Percentiles rank a stretch among this genome's conserved stretches.
phyloP scores from a whole-genome alignment of 2,797 vertebrate species.

The Rhynchotus rufescens region DNA sequence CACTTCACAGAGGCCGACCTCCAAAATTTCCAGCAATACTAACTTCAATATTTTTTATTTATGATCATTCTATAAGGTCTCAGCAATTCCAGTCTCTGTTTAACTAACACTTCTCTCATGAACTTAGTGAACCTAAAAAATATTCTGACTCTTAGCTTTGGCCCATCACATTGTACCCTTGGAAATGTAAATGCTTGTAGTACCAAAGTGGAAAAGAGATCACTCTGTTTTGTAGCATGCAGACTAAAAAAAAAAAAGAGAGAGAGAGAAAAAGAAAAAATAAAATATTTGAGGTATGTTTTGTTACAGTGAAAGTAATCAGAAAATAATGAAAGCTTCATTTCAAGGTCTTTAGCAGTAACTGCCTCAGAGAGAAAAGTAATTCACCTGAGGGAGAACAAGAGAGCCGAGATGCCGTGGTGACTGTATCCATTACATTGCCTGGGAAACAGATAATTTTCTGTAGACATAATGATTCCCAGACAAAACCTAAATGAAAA shows the following conservation, averaged over 20 bases:
- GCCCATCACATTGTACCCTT: neutral
- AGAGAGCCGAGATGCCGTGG: conserved; percentile 15
- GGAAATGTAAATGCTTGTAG: neutral
- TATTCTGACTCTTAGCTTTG: neutral
- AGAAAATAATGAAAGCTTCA: conserved; percentile 33
- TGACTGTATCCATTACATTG: conserved; percentile 9
- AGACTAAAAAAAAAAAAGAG: neutral
- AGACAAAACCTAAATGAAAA: conserved; percentile 40
- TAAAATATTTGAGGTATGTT: neutral
- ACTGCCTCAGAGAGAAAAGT: conserved; percentile 30
- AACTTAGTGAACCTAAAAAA: neutral
- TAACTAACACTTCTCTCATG: neutral
- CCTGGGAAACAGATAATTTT: conserved; percentile 50
- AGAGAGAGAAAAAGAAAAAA: neutral
- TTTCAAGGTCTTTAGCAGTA: conserved; percentile 25
- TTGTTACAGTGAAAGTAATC: conserved; percentile 1
- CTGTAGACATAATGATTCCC: conserved; percentile 16
- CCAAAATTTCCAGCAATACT: neutral
- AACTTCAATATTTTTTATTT: neutral
- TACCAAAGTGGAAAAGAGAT: neutral
- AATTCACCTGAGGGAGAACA: conserved; percentile 40
- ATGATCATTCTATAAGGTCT: neutral
- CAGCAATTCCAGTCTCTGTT: neutral
- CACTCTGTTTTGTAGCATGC: neutral
- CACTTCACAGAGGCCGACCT: neutral